Evolutionary conservation across 2,113 vertebrate species (phyloP), one percentile per base, ranked within the genome.

Genomic region (Thomomys bottae): DNA sequence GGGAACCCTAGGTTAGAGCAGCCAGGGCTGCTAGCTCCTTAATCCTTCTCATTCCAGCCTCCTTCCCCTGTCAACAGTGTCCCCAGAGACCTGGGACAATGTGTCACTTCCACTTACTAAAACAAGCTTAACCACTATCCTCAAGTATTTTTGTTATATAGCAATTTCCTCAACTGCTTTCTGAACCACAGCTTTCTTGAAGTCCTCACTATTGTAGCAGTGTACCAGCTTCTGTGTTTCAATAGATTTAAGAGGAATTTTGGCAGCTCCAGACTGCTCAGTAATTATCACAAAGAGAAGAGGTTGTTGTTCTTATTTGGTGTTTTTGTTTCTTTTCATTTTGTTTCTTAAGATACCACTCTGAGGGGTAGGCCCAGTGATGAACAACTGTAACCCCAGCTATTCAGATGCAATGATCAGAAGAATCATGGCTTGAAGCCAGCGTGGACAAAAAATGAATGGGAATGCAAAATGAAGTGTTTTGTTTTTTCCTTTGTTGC

Each of bases 111-210:
- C 67, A 68, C 30, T 89, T 90, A 93, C 64, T 96, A 75, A 93
- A 94, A 87, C 0, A 5, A 84, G 32, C 86, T 63, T 75, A 64
- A 68, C 63, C 21, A 14, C 72, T 61, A 82, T 45, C 68, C 87
- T 83, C 91, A 90, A 93, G 90, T 90, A 70, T 77, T 93, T 94
- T 38, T 81, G 71, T 70, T 84, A 75, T 10, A 26, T 6, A 73
- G 78, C 82, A 15, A 75, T 80, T 77, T 68, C 10, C 2, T 79
- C 89, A 76, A 72, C 64, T 45, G 67, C 68, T 72, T 81, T 90
- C 17, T 78, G 66, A 81, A 66, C 54, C 36, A 40, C 0, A 24
- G 81, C 71, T 88, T 66, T 80, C 75, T 49, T 42, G 71, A 40
- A 83, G 45, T 64, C n/a, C 23, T 5, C 54, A 57, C 64, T 40